Evolutionary conservation across 2,113 vertebrate species (phyloP), one percentile per base, ranked within the genome.

Genomic region (Misgurnus anguillicaudatus): DNA sequence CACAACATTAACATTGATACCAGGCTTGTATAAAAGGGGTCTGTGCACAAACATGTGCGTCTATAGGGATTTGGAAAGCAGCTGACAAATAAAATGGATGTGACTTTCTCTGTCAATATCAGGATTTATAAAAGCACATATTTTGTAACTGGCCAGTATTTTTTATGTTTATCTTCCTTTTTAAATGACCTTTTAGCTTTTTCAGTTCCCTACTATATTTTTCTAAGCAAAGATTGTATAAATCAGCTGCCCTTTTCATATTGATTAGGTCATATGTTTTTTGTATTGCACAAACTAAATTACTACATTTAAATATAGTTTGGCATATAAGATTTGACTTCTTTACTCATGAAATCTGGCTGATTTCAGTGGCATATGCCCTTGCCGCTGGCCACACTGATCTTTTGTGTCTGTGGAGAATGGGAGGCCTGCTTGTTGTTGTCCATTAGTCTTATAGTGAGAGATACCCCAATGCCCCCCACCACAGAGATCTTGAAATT

Each of bases 341-440:
- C 55, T 78, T 78, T 78, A 9, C 58, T 55, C 41, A 11, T 38
- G 2, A 69, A 45, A 38, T 55, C 58, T 16, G 11, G 45, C 31
- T 71, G 77, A 74, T 75, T 88, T n/a, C 48, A 83, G 85, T 87
- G 86, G 89, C 88, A 90, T 92, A 88, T 90, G 88, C 38, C 41
- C 60, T 78, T 69, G 75, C 67, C 19, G 7, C 42, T 10, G 13
- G 31, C 38, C 51, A 80, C 67, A 70, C 77, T 70, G 69, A 64
- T 51, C 78, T 82, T 89, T 91, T 89, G 87, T 92, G 86, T 72
- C 84, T 87, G 80, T 86, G 51, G 72, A 84, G 55, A 78, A 69
- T 77, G 53, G 81, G 71, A 72, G 62, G 31, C 21, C 63, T 7
- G 55, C n/a, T 51, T 66, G 65, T 67, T 81, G 42, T 78, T 60